Conservation (phyloP, 2,888 invertebrate species). For the Stratiomys singularior region DNA sequence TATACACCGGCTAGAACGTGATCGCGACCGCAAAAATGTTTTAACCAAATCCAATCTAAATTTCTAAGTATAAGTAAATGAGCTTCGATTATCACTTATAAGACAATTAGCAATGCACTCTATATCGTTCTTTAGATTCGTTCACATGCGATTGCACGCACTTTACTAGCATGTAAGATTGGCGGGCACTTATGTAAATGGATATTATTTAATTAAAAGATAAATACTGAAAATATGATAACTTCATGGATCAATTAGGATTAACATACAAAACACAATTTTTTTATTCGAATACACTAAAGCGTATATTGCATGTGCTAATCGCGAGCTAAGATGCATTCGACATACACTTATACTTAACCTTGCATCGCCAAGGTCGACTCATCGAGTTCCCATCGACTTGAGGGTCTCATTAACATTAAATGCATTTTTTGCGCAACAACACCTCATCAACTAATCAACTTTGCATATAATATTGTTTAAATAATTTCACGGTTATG, state of each 20-base stretch:
- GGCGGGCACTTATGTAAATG: background rate
- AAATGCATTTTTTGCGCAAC: conserved; percentile 25
- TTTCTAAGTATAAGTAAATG: background rate
- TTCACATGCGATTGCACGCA: conserved; percentile 31
- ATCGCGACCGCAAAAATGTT: too few relatives aligned
- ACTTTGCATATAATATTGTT: conserved; percentile 32
- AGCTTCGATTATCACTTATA: background rate
- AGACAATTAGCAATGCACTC: background rate
- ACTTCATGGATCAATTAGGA: conserved; percentile 30
- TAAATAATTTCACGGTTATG: conserved; percentile 35
- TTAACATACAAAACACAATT: conserved; percentile 42
- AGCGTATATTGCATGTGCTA: conserved; percentile 23
- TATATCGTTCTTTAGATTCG: background rate
- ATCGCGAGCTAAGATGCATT: conserved; percentile 15
- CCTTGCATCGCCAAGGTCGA: conserved; percentile 38
- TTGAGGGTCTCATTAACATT: conserved; percentile 33
- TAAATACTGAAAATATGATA: background rate
- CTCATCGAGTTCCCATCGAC: conserved; percentile 26
- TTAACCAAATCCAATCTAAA: too few relatives aligned
- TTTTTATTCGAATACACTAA: conserved; percentile 22
- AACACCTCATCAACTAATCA: background rate
- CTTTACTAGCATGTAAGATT: background rate
- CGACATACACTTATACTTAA: conserved; percentile 35
- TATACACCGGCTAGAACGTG: too few relatives aligned
- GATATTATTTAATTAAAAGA: background rate